Base-by-base conservation (phyloP, 2,888 invertebrate species). In the Allolobophora icterica region DNA sequence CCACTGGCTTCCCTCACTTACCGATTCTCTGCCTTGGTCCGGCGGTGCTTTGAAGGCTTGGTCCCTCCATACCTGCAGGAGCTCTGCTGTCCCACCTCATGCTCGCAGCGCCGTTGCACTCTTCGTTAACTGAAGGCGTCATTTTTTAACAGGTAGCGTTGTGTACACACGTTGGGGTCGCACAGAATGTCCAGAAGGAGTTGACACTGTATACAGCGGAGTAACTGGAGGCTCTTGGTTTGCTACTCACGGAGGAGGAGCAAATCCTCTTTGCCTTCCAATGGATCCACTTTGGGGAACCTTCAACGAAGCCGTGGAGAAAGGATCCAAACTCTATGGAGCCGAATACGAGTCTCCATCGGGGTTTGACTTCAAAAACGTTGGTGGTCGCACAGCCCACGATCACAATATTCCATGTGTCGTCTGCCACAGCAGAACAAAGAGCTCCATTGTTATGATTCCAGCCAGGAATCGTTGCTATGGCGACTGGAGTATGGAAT, bases 371-470 rank as follows among this genome's bases (percentile, higher is more conserved):
- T 83, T 90, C 33, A 58, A 58, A 17, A 91, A 40, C 21, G 89
- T 71, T 33, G 90, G 90, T 17, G 91, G 40, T 19, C 35, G 90
- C 8, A 38, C 45, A 19, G 24, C 91, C 19, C 24, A 15, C 5
- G 84, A 92, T 87, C 90, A 93, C 71, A 92, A 93, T 58, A 90
- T 92, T 13, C 93, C 93, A 21, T 93, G 93, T 58, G 92, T 92
- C 21, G 93, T 93, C 34, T 92, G 93, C 38, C 90, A 38, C 87
- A 87, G 87, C 38, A 21, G 0, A 38, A 87, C 35, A 21, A 87
- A 38, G 87, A 24, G n/a, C 34, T 87, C 87, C 35, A 87, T 24
- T 34, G 17, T 35, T 19, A 87, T 87, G 87, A 38, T 87, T 38
- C 87, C 87, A 30, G 87, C 87, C 87, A 87, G 87, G n/a, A 87